phyloP scores from a whole-genome alignment of 2,113 vertebrate genomes.

The Naja naja region DNA sequence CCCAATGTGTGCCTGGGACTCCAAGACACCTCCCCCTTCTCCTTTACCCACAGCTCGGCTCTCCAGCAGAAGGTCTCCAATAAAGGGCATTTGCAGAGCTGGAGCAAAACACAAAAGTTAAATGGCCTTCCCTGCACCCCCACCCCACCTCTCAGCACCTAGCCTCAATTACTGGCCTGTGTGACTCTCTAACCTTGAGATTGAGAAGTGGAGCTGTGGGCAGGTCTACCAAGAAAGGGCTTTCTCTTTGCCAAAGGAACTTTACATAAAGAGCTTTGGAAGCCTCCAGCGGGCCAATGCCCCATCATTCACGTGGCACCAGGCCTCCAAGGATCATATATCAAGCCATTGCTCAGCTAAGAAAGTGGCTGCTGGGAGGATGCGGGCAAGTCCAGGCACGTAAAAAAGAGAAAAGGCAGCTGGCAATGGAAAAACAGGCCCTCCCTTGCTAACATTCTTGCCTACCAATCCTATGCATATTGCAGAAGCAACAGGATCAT shows the following conservation, averaged over 20 bases:
- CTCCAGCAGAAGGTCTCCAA: not conserved
- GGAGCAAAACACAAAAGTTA: not conserved
- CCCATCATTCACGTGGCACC: too few relatives aligned
- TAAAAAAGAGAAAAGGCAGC: not conserved
- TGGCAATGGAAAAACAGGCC: not conserved
- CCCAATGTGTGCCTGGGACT: not conserved
- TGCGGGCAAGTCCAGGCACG: not conserved
- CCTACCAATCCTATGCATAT: not conserved
- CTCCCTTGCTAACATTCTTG: not conserved
- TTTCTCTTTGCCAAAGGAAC: not conserved
- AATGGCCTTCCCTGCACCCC: not conserved
- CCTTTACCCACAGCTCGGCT: not conserved
- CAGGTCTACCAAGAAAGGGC: not conserved
- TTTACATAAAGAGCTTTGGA: not conserved
- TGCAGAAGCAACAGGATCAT: not conserved
- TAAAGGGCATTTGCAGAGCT: not conserved
- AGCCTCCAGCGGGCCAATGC: not conserved
- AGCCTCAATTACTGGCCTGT: not conserved
- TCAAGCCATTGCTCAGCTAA: not conserved
- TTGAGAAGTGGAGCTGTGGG: not conserved
- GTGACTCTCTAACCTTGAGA: not conserved
- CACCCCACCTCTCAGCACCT: not conserved
- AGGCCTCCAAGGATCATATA: not conserved
- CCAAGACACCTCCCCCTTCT: not conserved
- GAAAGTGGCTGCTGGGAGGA: not conserved